Conservation (phyloP, 2,888 invertebrate genomes). For the Lepas anatifera region DNA sequence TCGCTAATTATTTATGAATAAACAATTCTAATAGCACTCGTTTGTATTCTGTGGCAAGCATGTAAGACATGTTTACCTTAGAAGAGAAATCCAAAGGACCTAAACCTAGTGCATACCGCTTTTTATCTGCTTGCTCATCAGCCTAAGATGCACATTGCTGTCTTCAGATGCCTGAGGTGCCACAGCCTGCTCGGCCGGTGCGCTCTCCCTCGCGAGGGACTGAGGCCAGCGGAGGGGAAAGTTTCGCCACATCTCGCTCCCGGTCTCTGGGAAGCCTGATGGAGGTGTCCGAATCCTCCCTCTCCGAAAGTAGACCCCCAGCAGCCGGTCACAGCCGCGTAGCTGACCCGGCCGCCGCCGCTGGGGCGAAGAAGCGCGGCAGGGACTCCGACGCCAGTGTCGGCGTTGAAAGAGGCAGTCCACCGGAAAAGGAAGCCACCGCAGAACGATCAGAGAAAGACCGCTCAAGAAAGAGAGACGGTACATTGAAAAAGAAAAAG, state of each 20-base stretch:
- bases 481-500: neutral
- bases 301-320: too few relatives aligned
- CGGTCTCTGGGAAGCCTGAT: conserved; percentile 5
- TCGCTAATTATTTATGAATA: too few relatives aligned
- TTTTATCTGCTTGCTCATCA: too few relatives aligned
- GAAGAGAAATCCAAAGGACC: too few relatives aligned
- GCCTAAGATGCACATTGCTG: too few relatives aligned
- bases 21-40: too few relatives aligned
- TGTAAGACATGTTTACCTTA: too few relatives aligned
- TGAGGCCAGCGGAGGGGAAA: neutral
- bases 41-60: too few relatives aligned
- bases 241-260: neutral
- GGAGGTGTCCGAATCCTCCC: too few relatives aligned
- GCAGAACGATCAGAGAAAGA: neutral
- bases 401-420: too few relatives aligned
- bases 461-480: neutral
- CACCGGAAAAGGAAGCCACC: neutral
- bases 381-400: neutral
- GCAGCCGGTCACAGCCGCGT: neutral
- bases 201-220: neutral
- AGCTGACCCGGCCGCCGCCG: neutral
- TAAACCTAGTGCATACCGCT: too few relatives aligned
- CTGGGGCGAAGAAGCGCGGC: neutral
- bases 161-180: neutral
- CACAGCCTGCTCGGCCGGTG: neutral